Base-by-base conservation (phyloP, 2,888 invertebrate species). In the Aleiodes alternator region DNA sequence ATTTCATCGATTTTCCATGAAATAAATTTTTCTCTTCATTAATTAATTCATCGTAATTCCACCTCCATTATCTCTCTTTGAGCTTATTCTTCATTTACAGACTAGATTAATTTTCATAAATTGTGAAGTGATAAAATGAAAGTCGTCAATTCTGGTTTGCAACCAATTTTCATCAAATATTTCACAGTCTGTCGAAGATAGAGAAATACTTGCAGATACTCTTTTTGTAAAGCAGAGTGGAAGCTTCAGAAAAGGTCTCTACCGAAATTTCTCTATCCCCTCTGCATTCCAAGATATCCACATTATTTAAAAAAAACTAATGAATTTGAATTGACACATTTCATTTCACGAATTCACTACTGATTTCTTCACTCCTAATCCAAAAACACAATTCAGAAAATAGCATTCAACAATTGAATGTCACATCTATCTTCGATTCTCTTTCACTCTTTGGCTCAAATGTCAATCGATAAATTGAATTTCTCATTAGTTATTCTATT, bases 361-460 rank as follows among this genome's bases (percentile, higher is more conserved):
- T 43, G 43, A 43, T 43, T 43, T 16, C 48, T 38, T n/a, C 64
- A 64, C 43, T 64, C 64, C 34, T 34, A 48, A 64, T 64, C 64
- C 43, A 64, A 64, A 64, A 48, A 64, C 43, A 64, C 43, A 64
- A 64, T 64, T 64, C 43, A 64, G 64, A 43, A 64, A 64, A 43
- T 64, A 64, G 64, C 64, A 64, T 64, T 64, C 64, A 64, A 43
- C 43, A 43, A 9, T 48, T 23, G 64, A 64, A 64, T 64, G 64
- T 43, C 64, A 48, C 48, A 43, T 64, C 43, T 64, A 16, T 64
- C 48, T n/a, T 56, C 64, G 64, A 43, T 64, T 64, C 34, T 59
- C 34, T 59, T 14, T 61, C 16, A 9, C 48, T 23, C 14, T 48
- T 48, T 43, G 64, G 64, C 43, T 64, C 64, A 64, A 64, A 43